Evolutionary conservation across 1,140 invertebrate species (phyloP).

Genomic region (Ips nitidus): DNA sequence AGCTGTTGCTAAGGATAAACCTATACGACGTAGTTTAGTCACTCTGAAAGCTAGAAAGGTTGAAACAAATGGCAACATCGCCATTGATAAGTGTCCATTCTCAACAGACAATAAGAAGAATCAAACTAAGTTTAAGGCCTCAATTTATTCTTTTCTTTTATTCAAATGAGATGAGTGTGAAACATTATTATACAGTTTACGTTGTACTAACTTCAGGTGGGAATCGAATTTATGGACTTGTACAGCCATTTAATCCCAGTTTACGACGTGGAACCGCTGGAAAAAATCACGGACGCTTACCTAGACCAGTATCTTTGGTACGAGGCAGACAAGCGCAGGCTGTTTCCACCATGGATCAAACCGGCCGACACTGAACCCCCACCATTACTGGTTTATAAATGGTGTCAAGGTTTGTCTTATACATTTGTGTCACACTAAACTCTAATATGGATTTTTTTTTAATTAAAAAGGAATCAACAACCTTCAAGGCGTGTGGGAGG

Average conservation of each 20-base stretch:
- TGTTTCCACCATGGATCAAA: slow-evolving; percentile 99
- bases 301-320: slow-evolving; percentile 99
- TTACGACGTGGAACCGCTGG: slow-evolving; percentile 98
- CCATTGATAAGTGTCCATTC: no score
- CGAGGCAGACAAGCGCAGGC: slow-evolving; percentile 94
- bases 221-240: slow-evolving; percentile 99
- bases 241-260: slow-evolving; percentile 99
- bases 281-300: slow-evolving; percentile 99
- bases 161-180: no score
- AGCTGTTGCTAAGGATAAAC: no score
- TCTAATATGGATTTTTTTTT: background rate
- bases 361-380: slow-evolving; percentile 98
- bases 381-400: slow-evolving; percentile 96
- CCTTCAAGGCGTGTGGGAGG: slow-evolving; percentile 98
- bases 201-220: slow-evolving; percentile 54
- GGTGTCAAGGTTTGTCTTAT: slow-evolving; percentile 87
- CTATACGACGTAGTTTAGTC: no score
- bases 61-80: no score
- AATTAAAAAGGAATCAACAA: slow-evolving; percentile 83
- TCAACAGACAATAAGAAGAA: no score
- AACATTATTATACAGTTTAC: slow-evolving; percentile 25
- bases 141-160: no score
- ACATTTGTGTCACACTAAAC: background rate
- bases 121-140: no score
- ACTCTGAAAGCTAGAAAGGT: no score